Conservation (phyloP, 2,797 vertebrate species). For the Acrocephalus scirpaceus region DNA sequence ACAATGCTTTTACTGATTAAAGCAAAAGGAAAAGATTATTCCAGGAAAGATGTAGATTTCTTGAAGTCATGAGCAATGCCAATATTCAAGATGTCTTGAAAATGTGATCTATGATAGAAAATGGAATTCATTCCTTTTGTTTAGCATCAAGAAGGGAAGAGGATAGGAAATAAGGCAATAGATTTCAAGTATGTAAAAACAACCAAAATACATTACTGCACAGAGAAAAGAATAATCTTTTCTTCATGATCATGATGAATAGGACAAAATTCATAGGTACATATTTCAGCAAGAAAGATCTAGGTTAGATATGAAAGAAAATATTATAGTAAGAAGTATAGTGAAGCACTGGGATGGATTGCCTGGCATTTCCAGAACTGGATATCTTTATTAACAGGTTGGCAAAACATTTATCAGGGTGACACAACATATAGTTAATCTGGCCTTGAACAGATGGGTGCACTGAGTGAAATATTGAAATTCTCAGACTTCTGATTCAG, state of each 20-base stretch:
- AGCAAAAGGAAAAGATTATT: not conserved
- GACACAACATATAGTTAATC: not conserved
- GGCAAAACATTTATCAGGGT: not conserved
- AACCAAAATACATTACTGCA: not conserved
- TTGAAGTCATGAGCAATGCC: not conserved
- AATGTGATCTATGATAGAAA: conserved; percentile 24
- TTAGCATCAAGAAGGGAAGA: not conserved
- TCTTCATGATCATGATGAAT: conserved; percentile 2
- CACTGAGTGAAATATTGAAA: not conserved
- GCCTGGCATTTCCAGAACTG: not conserved
- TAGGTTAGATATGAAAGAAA: conserved; percentile 13
- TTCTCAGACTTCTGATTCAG: not conserved
- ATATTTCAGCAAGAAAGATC: conserved; percentile 45
- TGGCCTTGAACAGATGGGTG: not conserved
- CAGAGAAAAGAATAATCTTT: conserved; percentile 18
- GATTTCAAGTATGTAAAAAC: conserved; percentile 18
- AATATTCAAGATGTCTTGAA: not conserved
- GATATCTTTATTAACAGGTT: conserved; percentile 10
- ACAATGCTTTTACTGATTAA: not conserved
- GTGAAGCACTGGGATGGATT: conserved; percentile 1
- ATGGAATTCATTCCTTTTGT: not conserved
- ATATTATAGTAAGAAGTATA: not conserved
- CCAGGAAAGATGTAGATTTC: not conserved
- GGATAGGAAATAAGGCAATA: not conserved
- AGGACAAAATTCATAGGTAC: not conserved